These are phyloP conservation scores for Phasia obesa DNA, from an alignment of 2,888 invertebrate genomes.

Conservation along the genomic window DNA sequence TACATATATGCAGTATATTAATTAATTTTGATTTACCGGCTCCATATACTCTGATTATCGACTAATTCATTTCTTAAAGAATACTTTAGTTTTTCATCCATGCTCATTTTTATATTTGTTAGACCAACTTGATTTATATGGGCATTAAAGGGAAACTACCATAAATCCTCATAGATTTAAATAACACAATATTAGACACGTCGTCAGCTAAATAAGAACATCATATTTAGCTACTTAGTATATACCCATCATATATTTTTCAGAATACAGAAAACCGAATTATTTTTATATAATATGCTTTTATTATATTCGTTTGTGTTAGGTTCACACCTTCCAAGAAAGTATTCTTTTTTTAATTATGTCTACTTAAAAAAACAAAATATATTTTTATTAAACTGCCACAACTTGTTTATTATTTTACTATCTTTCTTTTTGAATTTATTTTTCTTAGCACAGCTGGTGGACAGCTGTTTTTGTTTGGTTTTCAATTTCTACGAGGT, in stretches of 20 bases:
- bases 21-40: slow-evolving; percentile 75
- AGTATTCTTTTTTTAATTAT: neutral
- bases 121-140: neutral
- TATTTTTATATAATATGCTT: neutral
- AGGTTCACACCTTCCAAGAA: neutral
- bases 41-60: slow-evolving; percentile 82
- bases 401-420: slow-evolving; percentile 58
- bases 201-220: slow-evolving; percentile 50
- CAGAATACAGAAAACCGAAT: neutral
- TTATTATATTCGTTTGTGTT: neutral
- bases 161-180: neutral
- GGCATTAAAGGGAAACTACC: neutral
- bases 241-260: neutral
- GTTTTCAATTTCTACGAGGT: slow-evolving; percentile 10
- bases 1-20: neutral
- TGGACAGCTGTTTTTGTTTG: slow-evolving; percentile 41
- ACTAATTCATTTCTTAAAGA: slow-evolving; percentile 82
- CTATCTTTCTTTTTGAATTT: neutral
- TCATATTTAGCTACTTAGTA: slow-evolving; percentile 14
- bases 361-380: neutral
- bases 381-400: slow-evolving; percentile 38
- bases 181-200: slow-evolving; percentile 10
- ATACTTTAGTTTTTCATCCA: slow-evolving; percentile 78
- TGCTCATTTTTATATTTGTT: slow-evolving; percentile 59
- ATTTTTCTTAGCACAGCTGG: slow-evolving; percentile 11